Evolutionary conservation across 2,888 invertebrate species (phyloP).

Genomic region (Mesorhabditis belari): DNA sequence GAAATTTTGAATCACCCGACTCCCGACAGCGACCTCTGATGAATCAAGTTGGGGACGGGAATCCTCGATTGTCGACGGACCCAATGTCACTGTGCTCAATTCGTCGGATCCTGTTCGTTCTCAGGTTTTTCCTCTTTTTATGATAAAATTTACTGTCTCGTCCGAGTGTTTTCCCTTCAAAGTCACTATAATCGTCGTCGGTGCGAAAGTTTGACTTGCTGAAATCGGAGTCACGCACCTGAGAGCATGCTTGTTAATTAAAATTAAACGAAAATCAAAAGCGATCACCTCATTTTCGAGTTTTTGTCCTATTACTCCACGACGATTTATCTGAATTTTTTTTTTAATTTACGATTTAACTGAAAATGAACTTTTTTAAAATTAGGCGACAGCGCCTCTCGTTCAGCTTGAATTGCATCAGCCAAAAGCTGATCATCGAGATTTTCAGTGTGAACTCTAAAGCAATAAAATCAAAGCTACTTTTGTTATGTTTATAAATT

Average conservation of each 20-base stretch:
- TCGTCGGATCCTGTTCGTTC: background rate
- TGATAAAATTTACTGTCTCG: background rate
- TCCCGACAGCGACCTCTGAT: background rate
- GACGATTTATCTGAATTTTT: background rate
- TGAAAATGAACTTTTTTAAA: background rate
- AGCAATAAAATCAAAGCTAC: background rate
- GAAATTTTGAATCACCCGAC: background rate
- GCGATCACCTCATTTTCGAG: background rate
- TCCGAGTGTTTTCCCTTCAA: background rate
- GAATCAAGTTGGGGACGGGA: background rate
- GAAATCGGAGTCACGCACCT: background rate
- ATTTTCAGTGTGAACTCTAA: background rate
- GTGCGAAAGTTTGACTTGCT: background rate
- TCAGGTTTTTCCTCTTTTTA: too few relatives aligned
- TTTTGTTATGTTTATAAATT: background rate
- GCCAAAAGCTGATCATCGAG: background rate
- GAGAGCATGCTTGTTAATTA: too few relatives aligned
- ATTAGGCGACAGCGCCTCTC: background rate
- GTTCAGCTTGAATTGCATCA: background rate
- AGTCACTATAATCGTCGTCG: background rate
- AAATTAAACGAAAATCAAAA: too few relatives aligned
- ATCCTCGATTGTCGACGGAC: background rate
- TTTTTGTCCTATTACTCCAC: background rate
- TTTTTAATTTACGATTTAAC: background rate
- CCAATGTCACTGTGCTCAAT: background rate